Evolutionary conservation across 2,888 invertebrate genomes (phyloP).

Genomic region (Lasioglossum marginatum): DNA sequence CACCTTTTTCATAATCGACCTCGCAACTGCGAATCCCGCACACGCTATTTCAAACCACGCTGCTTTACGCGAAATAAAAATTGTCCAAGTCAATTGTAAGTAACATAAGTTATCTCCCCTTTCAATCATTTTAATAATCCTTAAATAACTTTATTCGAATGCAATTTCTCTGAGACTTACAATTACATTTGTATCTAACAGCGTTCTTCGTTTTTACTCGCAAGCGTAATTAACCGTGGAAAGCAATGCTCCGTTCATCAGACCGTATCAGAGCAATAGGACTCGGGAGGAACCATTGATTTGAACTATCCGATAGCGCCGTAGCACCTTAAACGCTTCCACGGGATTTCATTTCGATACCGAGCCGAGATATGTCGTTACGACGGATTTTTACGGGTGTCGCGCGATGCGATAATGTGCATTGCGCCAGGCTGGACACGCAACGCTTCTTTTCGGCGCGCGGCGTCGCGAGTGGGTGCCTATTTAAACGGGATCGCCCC

Average conservation of each 20-base stretch:
- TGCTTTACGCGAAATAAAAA: too few species aligned
- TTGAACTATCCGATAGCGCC: background rate
- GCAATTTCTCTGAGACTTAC: background rate
- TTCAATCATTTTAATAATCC: too few species aligned
- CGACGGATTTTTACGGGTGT: slow-evolving; percentile 21
- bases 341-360: slow-evolving; percentile 45
- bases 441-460: slow-evolving; percentile 4
- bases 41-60: too few species aligned
- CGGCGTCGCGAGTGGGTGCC: too few species aligned
- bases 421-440: background rate
- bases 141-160: too few species aligned
- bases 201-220: background rate
- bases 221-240: background rate
- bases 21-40: background rate
- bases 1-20: slow-evolving; percentile 10
- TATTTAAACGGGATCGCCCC: background rate
- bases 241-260: background rate
- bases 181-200: background rate
- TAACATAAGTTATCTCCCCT: too few species aligned
- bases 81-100: too few species aligned
- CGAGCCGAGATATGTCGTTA: slow-evolving; percentile 37
- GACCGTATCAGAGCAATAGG: background rate
- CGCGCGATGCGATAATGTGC: slow-evolving; percentile 12
- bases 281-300: background rate
- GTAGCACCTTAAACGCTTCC: slow-evolving; percentile 9